Conservation (phyloP, 2,113 vertebrate species). For the Arothron firmamentum region DNA sequence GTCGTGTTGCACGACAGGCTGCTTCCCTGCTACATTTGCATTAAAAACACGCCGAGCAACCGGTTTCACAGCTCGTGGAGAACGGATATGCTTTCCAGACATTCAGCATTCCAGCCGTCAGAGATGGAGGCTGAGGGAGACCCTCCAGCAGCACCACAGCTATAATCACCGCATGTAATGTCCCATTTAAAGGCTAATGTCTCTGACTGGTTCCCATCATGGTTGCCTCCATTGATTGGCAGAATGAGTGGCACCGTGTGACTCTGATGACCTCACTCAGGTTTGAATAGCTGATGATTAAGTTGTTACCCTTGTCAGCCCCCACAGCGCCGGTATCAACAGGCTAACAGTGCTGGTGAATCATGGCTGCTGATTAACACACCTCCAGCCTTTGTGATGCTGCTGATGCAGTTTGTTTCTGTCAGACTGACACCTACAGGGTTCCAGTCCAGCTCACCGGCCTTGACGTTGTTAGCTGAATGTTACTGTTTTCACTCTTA, state of each 20-base stretch:
- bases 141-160: no score
- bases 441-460: no score
- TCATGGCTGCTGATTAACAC: conserved; percentile 12
- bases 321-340: conserved; percentile 14
- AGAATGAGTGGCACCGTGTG: conserved; percentile 29
- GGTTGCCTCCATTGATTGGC: conserved; percentile 48
- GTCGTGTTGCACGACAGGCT: conserved; percentile 29
- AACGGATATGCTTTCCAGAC: neutral
- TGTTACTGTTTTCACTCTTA: no score
- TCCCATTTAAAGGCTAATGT: conserved; percentile 33
- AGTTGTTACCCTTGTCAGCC: conserved; percentile 4
- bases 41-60: neutral
- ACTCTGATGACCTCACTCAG: conserved; percentile 44
- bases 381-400: neutral
- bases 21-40: conserved; percentile 2
- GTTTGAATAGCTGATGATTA: conserved; percentile 27
- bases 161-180: no score
- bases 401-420: no score
- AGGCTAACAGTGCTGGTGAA: conserved; percentile 7
- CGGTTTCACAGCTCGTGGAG: no score
- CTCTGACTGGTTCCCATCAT: conserved; percentile 27
- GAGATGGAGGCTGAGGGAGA: no score
- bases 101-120: neutral
- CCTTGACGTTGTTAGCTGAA: no score
- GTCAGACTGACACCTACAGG: no score